phyloP scores from a whole-genome alignment of 2,113 vertebrate genomes.

The Puma concolor region DNA sequence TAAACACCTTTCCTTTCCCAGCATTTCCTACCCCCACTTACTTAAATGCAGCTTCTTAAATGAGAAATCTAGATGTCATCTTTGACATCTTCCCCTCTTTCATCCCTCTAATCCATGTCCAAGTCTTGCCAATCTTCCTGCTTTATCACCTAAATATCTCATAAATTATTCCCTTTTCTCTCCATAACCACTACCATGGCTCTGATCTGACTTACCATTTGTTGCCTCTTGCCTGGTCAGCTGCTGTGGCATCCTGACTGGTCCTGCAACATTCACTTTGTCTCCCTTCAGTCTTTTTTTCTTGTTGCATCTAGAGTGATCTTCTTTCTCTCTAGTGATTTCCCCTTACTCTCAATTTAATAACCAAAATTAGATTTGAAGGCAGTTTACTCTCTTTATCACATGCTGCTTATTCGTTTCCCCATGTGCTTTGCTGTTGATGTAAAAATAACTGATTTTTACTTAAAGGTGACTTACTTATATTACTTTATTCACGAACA shows the following conservation, averaged over 20 bases:
- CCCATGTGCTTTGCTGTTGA: neutral
- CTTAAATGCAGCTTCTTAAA: slow-evolving; percentile 16
- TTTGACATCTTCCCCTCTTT: neutral
- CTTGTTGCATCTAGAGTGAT: neutral
- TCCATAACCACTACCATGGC: neutral
- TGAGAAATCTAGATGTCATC: slow-evolving; percentile 1
- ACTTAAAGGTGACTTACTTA: slow-evolving; percentile 31
- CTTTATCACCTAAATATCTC: neutral
- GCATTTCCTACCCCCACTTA: neutral
- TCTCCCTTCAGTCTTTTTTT: neutral
- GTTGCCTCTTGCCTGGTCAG: neutral
- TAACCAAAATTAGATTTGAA: slow-evolving; percentile 7
- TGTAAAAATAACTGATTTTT: slow-evolving; percentile 37
- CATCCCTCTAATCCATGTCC: neutral
- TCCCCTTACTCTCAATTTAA: neutral
- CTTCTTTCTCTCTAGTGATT: neutral
- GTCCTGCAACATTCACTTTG: neutral
- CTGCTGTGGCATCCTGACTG: neutral
- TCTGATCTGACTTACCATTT: neutral
- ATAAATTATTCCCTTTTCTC: neutral
- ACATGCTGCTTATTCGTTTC: slow-evolving; percentile 46
- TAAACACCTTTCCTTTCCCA: neutral
- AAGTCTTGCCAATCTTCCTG: neutral
- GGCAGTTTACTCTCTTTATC: neutral
- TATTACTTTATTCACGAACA: neutral